phyloP scores from a whole-genome alignment of 2,113 vertebrate species.

The pig (Sus scrofa) region T2T-Sscrofa CM000821.6:4896001-4896500 shows the following conservation, averaged over 20 bases:
- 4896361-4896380: no score
- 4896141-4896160: neutral
- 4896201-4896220: neutral
- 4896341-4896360: no score
- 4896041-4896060: neutral
- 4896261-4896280: neutral
- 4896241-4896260: neutral
- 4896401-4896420: no score
- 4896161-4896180: neutral
- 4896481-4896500: no score
- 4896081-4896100: neutral
- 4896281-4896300: neutral
- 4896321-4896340: no score
- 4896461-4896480: no score
- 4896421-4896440: no score
- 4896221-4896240: neutral
- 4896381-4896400: no score
- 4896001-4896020: neutral
- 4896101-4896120: neutral
- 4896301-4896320: no score
- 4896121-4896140: neutral
- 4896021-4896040: neutral
- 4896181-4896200: neutral
- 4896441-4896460: no score
- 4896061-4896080: neutral